These are phyloP conservation scores for Drosophila lutescens DNA, from an alignment of 2,888 invertebrate genomes.

Conservation along the genomic window DNA sequence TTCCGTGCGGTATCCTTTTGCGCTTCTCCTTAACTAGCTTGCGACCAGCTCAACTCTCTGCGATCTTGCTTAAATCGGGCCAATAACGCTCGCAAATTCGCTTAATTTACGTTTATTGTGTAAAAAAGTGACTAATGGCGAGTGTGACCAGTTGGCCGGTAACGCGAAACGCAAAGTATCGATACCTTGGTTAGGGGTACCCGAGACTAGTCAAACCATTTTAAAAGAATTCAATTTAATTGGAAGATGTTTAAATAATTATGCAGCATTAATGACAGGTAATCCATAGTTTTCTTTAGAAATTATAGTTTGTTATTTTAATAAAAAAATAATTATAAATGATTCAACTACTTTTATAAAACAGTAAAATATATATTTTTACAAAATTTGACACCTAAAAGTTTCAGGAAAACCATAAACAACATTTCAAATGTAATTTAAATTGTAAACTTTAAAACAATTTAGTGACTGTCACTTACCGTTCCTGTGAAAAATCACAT, in stretches of 20 bases:
- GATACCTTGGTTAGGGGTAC: not conserved
- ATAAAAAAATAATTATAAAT: no score
- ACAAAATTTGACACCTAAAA: no score
- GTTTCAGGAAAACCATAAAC: no score
- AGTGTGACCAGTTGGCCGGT: constrained; percentile 24
- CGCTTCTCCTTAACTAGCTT: not conserved
- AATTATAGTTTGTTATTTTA: no score
- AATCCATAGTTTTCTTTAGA: no score
- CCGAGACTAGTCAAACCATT: no score
- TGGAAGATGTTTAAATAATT: no score
- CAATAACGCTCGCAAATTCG: constrained; percentile 32
- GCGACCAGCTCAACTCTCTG: not conserved
- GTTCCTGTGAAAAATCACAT: not conserved
- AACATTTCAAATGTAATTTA: no score
- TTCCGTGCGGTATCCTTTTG: not conserved
- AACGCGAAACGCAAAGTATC: constrained; percentile 7
- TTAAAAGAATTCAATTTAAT: no score
- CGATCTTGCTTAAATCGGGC: not conserved
- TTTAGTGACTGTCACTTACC: not conserved
- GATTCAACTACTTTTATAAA: no score
- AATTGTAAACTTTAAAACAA: not conserved
- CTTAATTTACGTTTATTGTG: constrained; percentile 53
- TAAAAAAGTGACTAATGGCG: constrained; percentile 46
- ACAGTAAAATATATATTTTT: no score
- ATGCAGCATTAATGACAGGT: no score